Base-by-base conservation (phyloP, 2,797 vertebrate genomes). In the Melanotaenia nigrans region DNA sequence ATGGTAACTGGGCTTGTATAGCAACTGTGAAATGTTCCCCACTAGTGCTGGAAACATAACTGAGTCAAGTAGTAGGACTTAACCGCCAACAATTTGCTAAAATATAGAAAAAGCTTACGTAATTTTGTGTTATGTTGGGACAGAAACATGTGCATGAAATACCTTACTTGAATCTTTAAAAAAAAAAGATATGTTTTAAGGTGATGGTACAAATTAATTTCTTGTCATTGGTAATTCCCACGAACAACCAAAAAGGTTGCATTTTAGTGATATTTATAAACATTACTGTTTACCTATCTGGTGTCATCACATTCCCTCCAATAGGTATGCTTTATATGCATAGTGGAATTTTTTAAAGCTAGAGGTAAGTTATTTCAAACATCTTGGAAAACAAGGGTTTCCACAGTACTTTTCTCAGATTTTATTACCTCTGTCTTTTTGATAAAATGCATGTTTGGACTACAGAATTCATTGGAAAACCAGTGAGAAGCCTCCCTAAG, bases 191-290 rank as follows among this genome's bases (percentile, higher is more conserved):
- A 14, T 45, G 14, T 42, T 13, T 28, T 74, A 63, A 59, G 5
- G 20, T 47, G 42, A 35, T 36, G 54, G 4, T n/a, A 28, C 4
- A 18, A 32, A 58, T 67, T 68, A 68, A 76, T 28, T 53, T 20
- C 8, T 61, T 45, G 30, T 22, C 28, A 78, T 83, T 64, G 62
- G 25, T 59, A 68, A 68, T 49, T 36, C 60, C 9, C 5, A 30
- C 22, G 12, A 65, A 25, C 24, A 9, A 18, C 20, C 24, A 18
- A 42, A 42, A 54, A 54, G 49, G 18, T 47, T 10, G 16, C 18
- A 45, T 45, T 45, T 5, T 45, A 45, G 42, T 45, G 5, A 51
- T 22, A 24, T 49, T n/a, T 49, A 2, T 20, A n/a, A 18, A n/a
- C 20, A 51, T 51, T 51, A n/a, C n/a, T 51, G 7, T 10, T 24